Evolutionary conservation across 2,797 vertebrate species (phyloP).

Genomic region (Gymnoscopelus braueri): DNA sequence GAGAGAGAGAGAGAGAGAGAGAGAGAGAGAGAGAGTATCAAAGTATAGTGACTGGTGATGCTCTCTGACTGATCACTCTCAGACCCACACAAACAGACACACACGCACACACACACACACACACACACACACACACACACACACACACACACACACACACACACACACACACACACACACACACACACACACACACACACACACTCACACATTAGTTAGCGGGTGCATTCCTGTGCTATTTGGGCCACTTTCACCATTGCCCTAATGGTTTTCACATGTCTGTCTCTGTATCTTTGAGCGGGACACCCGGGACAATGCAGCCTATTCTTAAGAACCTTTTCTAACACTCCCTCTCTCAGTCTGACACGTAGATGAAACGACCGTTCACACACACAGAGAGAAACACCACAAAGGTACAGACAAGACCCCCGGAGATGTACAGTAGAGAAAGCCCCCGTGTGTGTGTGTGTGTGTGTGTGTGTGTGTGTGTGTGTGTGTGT

Average conservation of each 20-base stretch:
- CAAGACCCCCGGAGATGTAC: constrained; percentile 1
- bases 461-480: constrained; percentile 7
- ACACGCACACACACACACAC: background rate
- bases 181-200: constrained; percentile 18
- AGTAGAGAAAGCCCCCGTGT: constrained; percentile 2
- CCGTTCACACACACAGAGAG: constrained; percentile 53
- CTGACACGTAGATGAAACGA: constrained; percentile 66
- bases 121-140: background rate
- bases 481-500: constrained; percentile 35
- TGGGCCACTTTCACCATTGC: constrained; percentile 78
- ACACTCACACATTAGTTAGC: constrained; percentile 68
- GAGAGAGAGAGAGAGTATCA: background rate
- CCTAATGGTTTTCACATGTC: constrained; percentile 85
- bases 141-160: background rate
- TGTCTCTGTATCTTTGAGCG: constrained; percentile 71
- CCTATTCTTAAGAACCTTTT: constrained; percentile 73
- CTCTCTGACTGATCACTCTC: background rate
- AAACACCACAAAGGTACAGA: constrained; percentile 40
- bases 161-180: constrained; percentile 8
- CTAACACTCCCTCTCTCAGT: constrained; percentile 55
- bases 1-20: constrained; percentile 48
- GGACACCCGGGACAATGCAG: constrained; percentile 72
- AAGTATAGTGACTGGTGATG: too few species aligned
- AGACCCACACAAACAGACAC: background rate
- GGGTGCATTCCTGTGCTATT: constrained; percentile 77